Evolutionary conservation across 2,888 invertebrate genomes (phyloP), one percentile per base, ranked within the genome.

Genomic region (Orchesella flavescens): DNA sequence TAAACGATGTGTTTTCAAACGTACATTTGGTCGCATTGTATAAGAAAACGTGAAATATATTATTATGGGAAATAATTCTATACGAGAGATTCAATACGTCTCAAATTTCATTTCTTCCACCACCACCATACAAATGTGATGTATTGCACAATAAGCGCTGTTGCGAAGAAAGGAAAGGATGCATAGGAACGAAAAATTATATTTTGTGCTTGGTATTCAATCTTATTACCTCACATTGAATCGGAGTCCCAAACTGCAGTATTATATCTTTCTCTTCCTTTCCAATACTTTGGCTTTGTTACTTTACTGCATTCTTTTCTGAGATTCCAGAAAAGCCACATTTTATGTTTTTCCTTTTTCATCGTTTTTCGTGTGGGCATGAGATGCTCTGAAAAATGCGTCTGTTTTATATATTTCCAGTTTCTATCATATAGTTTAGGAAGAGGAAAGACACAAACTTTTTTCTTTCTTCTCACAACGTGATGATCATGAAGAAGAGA

Each of bases 71-170:
- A n/a, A n/a, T n/a, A n/a, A n/a, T n/a, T n/a, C n/a, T n/a, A n/a
- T n/a, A n/a, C n/a, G 34, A 34, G 34, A 34, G 2, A 57, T 57
- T 43, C 49, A 69, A 69, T 69, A 61, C 68, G 1, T 59, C 77
- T 61, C 61, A n/a, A 44, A 77, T 77, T 69, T 69, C 77, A 68
- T 69, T 68, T 77, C 59, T 68, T 69, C 43, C 21, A 15, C 68
- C 43, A n/a, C 23, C 17, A 4, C 19, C 7, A 7, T 34, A 34
- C 34, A 34, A 12, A 3, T 17, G 59, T 77, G 77, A 77, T 77
- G 69, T 77, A 77, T 77, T 77, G 21, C 77, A 69, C 69, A 69
- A 77, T 69, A 77, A 77, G 44, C 19, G 13, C 15, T 19, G n/a
- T n/a, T n/a, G n/a, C n/a, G n/a, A 34, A 34, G 34, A 34, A 34